Base-by-base conservation (phyloP, 2,797 vertebrate species). In the Etheostoma nigrum region DNA sequence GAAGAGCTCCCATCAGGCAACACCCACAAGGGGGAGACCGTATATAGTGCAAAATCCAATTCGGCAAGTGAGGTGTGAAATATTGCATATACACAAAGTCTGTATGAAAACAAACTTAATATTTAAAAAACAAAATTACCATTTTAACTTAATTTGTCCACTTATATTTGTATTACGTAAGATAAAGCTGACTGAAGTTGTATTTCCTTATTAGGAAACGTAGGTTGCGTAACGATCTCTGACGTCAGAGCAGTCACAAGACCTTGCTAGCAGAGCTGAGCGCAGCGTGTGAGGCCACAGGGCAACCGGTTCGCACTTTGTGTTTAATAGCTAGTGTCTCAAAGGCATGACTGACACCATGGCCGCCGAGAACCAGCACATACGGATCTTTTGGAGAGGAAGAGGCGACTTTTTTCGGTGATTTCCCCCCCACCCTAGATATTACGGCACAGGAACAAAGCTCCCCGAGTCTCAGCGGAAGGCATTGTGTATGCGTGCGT, bases 211-310 rank as follows among this genome's bases (percentile, higher is more conserved):
- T 94, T 84, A 89, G 88, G 92, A 84, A 77, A 76, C 53, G 51
- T 8, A 0, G 13, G 61, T 95, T 95, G 90, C 92, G 92, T 95
- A 94, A 94, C 23, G 65, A 1, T 3, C 48, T 61, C 11, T 95
- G 94, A 94, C 93, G 94, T 94, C 94, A 94, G 27, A 74, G 62
- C 75, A 88, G 95, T 95, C 94, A 95, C 90, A 91, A 93, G 95
- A 95, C 92, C 45, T 7, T 0, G 67, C 51, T 42, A 0, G 68
- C 60, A 4, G 73, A 63, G 16, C 21, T 0, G 42, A 53, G 71
- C 23, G 72, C 9, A 40, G 36, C 10, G 36, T 40, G 67, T 3
- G 85, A 58, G 81, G 75, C 64, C 55, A 54, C 51, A 2, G 48
- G 36, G 36, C 36, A 40, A 18, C 49, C 72, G 42, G 42, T 2